These are phyloP conservation scores for Tamias sibiricus DNA, from an alignment of 2,113 vertebrate genomes.

Conservation along the genomic window DNA sequence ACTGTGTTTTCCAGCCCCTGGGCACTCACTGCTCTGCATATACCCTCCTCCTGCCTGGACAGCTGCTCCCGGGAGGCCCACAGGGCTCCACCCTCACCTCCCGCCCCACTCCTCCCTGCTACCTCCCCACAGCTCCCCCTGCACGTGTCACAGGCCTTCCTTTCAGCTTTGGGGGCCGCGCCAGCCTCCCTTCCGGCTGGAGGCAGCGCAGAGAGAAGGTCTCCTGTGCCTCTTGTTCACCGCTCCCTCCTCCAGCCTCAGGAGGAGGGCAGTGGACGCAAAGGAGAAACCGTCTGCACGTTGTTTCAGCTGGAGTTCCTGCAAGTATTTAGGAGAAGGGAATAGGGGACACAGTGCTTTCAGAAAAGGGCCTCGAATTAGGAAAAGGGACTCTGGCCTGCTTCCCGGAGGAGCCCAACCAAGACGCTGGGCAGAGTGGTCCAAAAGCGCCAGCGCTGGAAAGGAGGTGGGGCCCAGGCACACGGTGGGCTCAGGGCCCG, in stretches of 20 bases:
- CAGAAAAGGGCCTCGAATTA: background rate
- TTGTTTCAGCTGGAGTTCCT: background rate
- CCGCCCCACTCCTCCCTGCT: background rate
- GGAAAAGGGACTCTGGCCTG: too few species aligned
- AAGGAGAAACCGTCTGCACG: background rate
- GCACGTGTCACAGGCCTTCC: fast-evolving
- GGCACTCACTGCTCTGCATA: fast-evolving
- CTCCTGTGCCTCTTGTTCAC: fast-evolving
- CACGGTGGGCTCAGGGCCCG: background rate
- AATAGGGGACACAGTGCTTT: background rate
- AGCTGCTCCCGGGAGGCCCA: background rate
- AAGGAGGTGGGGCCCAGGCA: background rate
- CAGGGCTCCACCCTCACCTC: background rate
- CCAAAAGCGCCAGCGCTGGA: background rate
- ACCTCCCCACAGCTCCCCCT: fast-evolving
- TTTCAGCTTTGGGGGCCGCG: background rate
- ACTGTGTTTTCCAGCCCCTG: background rate
- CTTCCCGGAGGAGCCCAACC: background rate
- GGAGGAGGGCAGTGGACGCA: fast-evolving
- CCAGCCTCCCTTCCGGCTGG: background rate
- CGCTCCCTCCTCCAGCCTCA: background rate
- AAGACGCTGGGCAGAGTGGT: background rate
- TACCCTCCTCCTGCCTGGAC: background rate
- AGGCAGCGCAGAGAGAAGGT: background rate
- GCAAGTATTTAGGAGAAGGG: too few species aligned